Evolutionary conservation across 2,888 invertebrate species (phyloP).

Genomic region (Agelastica alni): DNA sequence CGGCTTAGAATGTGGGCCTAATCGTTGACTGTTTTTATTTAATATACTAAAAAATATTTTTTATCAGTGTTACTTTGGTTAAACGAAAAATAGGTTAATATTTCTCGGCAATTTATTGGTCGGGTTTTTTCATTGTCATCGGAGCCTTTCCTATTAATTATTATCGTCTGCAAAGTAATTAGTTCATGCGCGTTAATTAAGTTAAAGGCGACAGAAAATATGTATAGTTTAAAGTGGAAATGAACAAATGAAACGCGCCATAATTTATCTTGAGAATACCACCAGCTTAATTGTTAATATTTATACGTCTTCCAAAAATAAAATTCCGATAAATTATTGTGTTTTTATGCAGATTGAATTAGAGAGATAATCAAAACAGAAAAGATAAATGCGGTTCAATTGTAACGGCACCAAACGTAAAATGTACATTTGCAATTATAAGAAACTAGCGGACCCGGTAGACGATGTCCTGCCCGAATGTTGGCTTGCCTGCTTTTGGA

Average conservation of each 20-base stretch:
- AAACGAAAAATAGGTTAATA: no score
- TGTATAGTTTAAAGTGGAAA: slow-evolving; percentile 28
- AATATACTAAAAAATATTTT: no score
- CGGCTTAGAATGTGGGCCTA: no score
- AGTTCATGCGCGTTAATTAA: slow-evolving; percentile 26
- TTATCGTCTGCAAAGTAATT: slow-evolving; percentile 24
- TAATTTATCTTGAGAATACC: slow-evolving; percentile 23
- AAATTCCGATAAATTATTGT: slow-evolving; percentile 2
- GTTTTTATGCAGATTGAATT: slow-evolving; percentile 6
- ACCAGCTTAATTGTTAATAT: slow-evolving; percentile 14
- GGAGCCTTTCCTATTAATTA: slow-evolving; percentile 26
- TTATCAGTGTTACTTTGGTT: no score
- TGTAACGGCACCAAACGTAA: no score
- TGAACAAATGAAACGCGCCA: slow-evolving; percentile 22
- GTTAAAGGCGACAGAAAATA: slow-evolving; percentile 26
- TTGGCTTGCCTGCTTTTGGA: no score
- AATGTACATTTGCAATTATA: no score
- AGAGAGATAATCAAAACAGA: neutral
- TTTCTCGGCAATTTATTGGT: slow-evolving; percentile 7
- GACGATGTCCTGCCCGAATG: no score
- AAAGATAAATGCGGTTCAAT: neutral
- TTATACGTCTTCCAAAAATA: slow-evolving; percentile 8
- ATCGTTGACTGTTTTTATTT: no score
- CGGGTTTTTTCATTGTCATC: slow-evolving; percentile 3
- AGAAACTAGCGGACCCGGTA: no score